Percentiles rank a stretch among this genome's conserved stretches.
phyloP scores from a whole-genome alignment of 1,140 invertebrate species.

The Drosophila ogumai region DNA sequence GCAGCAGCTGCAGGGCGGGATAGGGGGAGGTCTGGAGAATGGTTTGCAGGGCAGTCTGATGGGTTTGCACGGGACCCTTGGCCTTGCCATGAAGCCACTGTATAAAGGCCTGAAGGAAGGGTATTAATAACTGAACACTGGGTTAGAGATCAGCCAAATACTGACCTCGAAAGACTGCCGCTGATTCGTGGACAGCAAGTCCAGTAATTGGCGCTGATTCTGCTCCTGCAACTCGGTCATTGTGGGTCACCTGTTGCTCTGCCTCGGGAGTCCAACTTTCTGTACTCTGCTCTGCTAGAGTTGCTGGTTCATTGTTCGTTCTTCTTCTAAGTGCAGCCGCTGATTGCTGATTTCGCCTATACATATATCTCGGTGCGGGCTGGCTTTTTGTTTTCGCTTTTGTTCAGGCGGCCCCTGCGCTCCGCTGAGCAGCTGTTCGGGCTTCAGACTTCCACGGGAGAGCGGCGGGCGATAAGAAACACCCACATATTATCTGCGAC shows the following conservation, averaged over 20 bases:
- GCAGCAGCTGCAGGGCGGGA: constrained; percentile 58
- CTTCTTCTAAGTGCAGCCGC: constrained; percentile 35
- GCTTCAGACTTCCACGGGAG: constrained; percentile 33
- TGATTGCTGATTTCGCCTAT: constrained; percentile 32
- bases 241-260: constrained; percentile 29
- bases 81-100: constrained; percentile 38
- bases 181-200: constrained; percentile 42
- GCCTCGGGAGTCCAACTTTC: constrained; percentile 10
- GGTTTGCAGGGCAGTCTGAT: constrained; percentile 31
- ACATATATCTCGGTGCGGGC: constrained; percentile 25
- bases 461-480: constrained; percentile 45
- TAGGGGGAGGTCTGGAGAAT: constrained; percentile 43
- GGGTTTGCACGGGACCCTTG: constrained; percentile 3
- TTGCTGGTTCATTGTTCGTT: constrained; percentile 37
- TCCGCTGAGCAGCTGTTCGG: constrained; percentile 52
- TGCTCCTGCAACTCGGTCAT: constrained; percentile 29
- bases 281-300: constrained; percentile 13
- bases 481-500: constrained; percentile 60
- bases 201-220: constrained; percentile 43
- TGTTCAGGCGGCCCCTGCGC: constrained; percentile 37
- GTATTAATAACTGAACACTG: background rate
- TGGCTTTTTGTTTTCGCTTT: constrained; percentile 22
- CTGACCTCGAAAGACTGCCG: constrained; percentile 48
- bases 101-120: constrained; percentile 44
- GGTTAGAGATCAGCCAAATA: background rate